Conservation (phyloP, 2,113 vertebrate genomes). For the Neogobius melanostomus region DNA sequence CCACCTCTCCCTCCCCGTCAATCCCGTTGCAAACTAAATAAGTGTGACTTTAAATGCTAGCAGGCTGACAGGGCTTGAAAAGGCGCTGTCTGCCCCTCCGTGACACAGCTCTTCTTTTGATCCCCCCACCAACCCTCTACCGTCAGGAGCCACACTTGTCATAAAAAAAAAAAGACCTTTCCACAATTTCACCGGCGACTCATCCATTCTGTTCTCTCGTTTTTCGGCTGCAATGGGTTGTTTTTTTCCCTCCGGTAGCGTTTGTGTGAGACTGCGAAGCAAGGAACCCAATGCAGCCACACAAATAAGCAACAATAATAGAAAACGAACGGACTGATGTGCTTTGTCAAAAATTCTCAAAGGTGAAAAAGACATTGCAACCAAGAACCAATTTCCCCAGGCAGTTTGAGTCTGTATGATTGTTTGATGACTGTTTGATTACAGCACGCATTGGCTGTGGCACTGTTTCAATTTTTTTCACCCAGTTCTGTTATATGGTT, state of each 20-base stretch:
- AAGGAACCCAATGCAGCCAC: too few species aligned
- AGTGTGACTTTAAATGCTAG: conserved; percentile 62
- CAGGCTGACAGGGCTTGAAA: conserved; percentile 61
- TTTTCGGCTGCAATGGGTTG: background rate
- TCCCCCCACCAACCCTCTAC: conserved; percentile 10
- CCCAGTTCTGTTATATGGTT: too few species aligned
- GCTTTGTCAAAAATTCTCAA: background rate
- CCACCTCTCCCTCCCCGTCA: conserved; percentile 36
- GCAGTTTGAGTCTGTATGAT: too few species aligned
- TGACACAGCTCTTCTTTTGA: conserved; percentile 63
- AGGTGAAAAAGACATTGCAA: too few species aligned
- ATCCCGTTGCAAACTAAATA: conserved; percentile 59
- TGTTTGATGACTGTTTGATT: too few species aligned
- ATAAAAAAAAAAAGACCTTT: conserved; percentile 39
- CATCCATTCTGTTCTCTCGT: conserved; percentile 12
- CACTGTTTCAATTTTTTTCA: too few species aligned
- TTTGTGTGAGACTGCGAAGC: background rate
- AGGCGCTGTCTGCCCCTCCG: conserved; percentile 40
- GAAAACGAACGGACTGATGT: background rate
- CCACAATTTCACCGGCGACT: conserved; percentile 33
- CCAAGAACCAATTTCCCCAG: too few species aligned
- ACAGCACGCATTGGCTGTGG: too few species aligned
- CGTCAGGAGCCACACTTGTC: conserved; percentile 50
- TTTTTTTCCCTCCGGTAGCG: background rate
- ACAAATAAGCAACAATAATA: background rate